Evolutionary conservation across 2,888 invertebrate species (phyloP).

Genomic region (Pteria penguin): DNA sequence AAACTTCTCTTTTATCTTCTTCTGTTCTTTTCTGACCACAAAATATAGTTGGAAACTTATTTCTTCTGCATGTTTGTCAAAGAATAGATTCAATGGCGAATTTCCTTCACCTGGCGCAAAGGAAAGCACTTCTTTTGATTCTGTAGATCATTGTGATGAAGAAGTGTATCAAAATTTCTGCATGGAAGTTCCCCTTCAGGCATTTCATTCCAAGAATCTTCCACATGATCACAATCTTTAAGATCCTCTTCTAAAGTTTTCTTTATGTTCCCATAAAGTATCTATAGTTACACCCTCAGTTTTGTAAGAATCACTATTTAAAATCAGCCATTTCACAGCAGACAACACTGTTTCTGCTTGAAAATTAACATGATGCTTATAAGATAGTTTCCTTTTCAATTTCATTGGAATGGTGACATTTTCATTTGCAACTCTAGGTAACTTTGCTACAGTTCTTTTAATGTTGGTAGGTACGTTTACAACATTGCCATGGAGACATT

Average conservation of each 20-base stretch:
- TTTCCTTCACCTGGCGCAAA: slow-evolving; percentile 32
- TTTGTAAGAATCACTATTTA: slow-evolving; percentile 15
- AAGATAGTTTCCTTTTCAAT: slow-evolving; percentile 17
- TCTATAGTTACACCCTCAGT: slow-evolving; percentile 14
- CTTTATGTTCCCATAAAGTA: background rate
- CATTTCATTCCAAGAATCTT: slow-evolving; percentile 15
- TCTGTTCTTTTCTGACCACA: slow-evolving; percentile 1
- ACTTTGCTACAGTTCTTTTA: background rate
- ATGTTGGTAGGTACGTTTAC: slow-evolving; percentile 34
- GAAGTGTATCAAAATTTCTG: slow-evolving; percentile 6
- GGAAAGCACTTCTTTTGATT: background rate
- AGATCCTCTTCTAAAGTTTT: background rate
- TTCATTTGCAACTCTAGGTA: slow-evolving; percentile 14
- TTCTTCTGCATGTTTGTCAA: slow-evolving; percentile 23
- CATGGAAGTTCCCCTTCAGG: background rate
- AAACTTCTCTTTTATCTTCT: background rate
- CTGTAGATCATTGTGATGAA: slow-evolving; percentile 6
- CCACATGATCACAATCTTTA: background rate
- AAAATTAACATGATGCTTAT: slow-evolving; percentile 3
- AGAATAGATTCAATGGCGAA: slow-evolving; percentile 4
- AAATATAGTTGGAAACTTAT: slow-evolving; percentile 24
- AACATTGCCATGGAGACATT: slow-evolving; percentile 15
- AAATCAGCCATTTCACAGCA: background rate
- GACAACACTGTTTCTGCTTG: background rate
- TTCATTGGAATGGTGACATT: slow-evolving; percentile 6